Evolutionary conservation across 2,888 invertebrate species (phyloP).

Genomic region (Metellina segmentata): DNA sequence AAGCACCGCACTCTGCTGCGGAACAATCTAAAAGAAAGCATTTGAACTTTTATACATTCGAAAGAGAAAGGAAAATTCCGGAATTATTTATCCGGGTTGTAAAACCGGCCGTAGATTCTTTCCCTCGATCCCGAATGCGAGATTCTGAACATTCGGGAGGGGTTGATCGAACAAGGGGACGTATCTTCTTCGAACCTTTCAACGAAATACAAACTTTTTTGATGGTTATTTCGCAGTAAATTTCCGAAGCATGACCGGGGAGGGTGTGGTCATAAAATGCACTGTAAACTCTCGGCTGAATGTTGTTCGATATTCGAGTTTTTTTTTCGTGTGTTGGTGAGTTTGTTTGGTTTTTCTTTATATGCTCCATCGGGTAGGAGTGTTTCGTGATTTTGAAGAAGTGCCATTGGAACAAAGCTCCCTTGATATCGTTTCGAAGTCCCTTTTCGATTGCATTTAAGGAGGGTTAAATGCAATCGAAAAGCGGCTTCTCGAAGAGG

Average conservation of each 20-base stretch:
- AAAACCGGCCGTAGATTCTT: conserved; percentile 51
- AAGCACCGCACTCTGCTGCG: too few relatives aligned
- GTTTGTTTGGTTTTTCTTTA: not conserved
- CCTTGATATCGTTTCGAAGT: too few relatives aligned
- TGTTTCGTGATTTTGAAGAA: too few relatives aligned
- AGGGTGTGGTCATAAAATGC: conserved; percentile 42
- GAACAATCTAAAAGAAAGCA: conserved; percentile 28
- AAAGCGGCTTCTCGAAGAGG: too few relatives aligned
- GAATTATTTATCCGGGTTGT: conserved; percentile 53
- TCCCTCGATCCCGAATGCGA: not conserved
- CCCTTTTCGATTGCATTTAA: too few relatives aligned
- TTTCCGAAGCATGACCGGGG: conserved; percentile 47
- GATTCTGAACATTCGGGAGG: not conserved
- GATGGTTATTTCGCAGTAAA: conserved; percentile 63
- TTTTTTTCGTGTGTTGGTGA: not conserved
- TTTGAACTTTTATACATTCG: conserved; percentile 20
- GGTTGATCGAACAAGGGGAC: not conserved
- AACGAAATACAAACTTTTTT: conserved; percentile 58
- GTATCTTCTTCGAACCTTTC: conserved; percentile 49
- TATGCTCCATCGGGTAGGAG: too few relatives aligned
- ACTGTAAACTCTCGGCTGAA: conserved; percentile 48
- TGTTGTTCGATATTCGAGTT: conserved; percentile 15
- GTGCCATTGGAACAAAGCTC: too few relatives aligned
- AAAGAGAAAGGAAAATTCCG: not conserved
- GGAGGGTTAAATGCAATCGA: too few relatives aligned